A percentile compares a stretch with the other conserved stretches of the same genome.
Evolutionary conservation across 2,888 invertebrate species (phyloP).

Genomic region (Callyntrura guangdongensis): DNA sequence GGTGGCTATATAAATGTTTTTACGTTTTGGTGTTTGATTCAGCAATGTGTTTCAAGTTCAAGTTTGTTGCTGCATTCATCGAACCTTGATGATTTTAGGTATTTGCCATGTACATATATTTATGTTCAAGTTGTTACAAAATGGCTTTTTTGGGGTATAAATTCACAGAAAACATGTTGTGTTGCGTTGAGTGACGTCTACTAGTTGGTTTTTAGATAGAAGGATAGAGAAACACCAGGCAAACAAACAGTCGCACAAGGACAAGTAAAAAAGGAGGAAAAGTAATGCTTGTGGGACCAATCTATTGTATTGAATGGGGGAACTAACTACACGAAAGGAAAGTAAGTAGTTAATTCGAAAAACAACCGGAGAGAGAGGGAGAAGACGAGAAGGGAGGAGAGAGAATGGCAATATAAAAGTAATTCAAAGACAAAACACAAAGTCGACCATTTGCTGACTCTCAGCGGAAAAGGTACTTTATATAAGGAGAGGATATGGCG

Average conservation of each 20-base stretch:
- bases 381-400: not conserved
- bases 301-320: constrained; percentile 60
- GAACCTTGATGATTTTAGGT: not conserved
- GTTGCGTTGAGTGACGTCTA: not conserved
- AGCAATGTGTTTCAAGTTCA: constrained; percentile 16
- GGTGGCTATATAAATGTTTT: not conserved
- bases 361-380: not conserved
- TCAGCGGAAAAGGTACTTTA: not conserved
- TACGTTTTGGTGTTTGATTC: not conserved
- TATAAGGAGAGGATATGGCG: not conserved
- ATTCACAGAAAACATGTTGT: not conserved
- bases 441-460: constrained; percentile 1
- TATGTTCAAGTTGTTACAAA: constrained; percentile 9
- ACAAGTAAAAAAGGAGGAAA: constrained; percentile 20
- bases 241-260: constrained; percentile 12
- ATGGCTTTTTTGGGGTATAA: constrained; percentile 41
- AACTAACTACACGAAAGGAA: constrained; percentile 3
- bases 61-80: not conserved
- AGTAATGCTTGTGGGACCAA: constrained; percentile 65
- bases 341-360: constrained; percentile 52
- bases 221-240: not conserved
- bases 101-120: not conserved
- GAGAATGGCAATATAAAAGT: constrained; percentile 22
- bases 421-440: constrained; percentile 1
- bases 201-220: constrained; percentile 11